A percentile compares a stretch with the other conserved stretches of the same genome.
Evolutionary conservation across 2,797 vertebrate species (phyloP).

Genomic region (Sebastolobus alascanus): DNA sequence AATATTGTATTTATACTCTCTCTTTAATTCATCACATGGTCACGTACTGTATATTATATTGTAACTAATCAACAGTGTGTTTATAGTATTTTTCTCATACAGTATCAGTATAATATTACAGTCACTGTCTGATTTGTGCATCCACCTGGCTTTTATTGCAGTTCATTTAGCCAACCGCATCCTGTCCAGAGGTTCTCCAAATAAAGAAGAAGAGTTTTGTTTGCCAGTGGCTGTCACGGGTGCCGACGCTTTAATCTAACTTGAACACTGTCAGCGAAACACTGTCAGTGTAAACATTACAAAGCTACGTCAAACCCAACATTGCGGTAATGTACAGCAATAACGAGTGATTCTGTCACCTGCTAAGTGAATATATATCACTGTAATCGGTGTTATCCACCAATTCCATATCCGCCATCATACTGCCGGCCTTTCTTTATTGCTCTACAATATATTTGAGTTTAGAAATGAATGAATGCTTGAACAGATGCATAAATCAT

Average conservation of each 20-base stretch:
- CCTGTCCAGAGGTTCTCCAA: constrained; percentile 6
- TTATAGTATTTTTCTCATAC: neutral
- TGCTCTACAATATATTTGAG: constrained; percentile 16
- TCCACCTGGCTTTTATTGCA: neutral
- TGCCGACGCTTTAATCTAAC: neutral
- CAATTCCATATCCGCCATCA: neutral
- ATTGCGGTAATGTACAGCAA: neutral
- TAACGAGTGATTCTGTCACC: neutral
- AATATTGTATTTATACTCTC: neutral
- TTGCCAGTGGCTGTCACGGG: constrained; percentile 1
- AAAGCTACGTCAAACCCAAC: neutral
- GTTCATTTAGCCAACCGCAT: constrained; percentile 7
- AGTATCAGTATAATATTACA: neutral
- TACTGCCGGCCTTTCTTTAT: neutral
- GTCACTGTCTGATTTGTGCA: neutral
- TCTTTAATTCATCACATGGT: too few species aligned
- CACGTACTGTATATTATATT: neutral
- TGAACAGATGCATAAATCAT: constrained; percentile 25
- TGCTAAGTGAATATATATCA: neutral
- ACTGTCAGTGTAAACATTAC: constrained; percentile 1
- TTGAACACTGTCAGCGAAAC: neutral
- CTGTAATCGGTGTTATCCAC: neutral
- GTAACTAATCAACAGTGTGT: neutral
- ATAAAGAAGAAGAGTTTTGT: neutral
- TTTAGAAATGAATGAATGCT: constrained; percentile 34